Evolutionary conservation across 2,797 vertebrate species (phyloP).

Genomic region (Oreochromis mossambicus): DNA sequence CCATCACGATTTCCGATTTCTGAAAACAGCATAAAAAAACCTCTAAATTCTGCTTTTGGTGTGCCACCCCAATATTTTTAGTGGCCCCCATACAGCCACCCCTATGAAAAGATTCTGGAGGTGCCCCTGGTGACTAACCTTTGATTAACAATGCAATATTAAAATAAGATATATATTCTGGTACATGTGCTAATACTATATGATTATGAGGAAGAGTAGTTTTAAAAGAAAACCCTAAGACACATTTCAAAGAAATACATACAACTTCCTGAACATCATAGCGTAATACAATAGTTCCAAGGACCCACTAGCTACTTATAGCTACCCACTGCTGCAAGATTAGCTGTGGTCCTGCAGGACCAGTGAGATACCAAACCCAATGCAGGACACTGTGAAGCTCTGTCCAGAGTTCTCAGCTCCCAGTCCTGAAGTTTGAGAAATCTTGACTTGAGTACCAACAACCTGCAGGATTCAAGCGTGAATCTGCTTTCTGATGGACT

Average conservation of each 20-base stretch:
- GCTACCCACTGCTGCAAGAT: neutral
- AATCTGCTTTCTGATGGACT: neutral
- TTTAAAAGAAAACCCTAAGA: neutral
- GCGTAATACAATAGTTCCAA: neutral
- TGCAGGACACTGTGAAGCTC: neutral
- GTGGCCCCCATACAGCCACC: neutral
- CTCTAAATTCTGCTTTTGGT: neutral
- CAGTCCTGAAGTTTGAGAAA: neutral
- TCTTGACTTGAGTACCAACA: neutral
- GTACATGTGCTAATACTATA: neutral
- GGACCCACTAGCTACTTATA: neutral
- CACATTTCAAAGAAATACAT: neutral
- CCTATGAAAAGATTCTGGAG: neutral
- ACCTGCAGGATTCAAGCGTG: neutral
- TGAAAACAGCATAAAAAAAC: neutral
- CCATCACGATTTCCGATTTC: accelerated
- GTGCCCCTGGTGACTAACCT: neutral
- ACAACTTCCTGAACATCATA: neutral
- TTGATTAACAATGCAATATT: neutral
- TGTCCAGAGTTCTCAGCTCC: accelerated
- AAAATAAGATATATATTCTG: neutral
- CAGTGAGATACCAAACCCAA: neutral
- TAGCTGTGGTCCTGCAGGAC: neutral
- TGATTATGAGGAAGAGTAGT: neutral
- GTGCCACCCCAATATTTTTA: neutral